phyloP scores from a whole-genome alignment of 2,797 vertebrate species.

The Netta rufina region DNA sequence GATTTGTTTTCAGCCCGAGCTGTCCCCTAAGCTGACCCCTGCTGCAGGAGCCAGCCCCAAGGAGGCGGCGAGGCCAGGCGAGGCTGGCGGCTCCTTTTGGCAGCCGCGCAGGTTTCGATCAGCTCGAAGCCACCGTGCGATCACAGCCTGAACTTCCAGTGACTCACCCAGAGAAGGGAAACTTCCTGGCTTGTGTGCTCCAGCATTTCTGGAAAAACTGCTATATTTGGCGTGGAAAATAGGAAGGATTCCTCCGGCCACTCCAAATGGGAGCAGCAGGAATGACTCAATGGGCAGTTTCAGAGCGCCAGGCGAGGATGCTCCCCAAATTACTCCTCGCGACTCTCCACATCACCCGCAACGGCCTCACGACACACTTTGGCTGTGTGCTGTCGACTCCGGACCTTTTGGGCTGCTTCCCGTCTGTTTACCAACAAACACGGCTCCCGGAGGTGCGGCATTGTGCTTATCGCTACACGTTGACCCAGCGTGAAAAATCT shows the following conservation, averaged over 20 bases:
- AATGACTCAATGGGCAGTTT: constrained; percentile 56
- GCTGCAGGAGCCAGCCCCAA: neutral
- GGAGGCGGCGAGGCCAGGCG: neutral
- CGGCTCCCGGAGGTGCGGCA: constrained; percentile 47
- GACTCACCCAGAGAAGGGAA: constrained; percentile 61
- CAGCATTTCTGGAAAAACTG: constrained; percentile 70
- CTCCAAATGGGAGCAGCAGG: constrained; percentile 44
- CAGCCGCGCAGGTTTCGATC: constrained; percentile 1
- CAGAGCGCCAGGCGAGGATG: neutral
- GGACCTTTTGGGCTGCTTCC: constrained; percentile 31
- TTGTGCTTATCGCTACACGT: constrained; percentile 43
- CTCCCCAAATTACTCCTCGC: constrained; percentile 32
- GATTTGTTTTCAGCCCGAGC: neutral
- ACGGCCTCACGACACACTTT: neutral
- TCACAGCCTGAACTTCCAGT: constrained; percentile 70
- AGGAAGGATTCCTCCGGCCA: constrained; percentile 55
- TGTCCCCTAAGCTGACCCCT: neutral
- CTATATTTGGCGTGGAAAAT: constrained; percentile 73
- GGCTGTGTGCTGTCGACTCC: neutral
- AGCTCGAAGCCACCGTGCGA: constrained; percentile 47
- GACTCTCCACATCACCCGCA: neutral
- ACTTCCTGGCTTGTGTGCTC: constrained; percentile 61
- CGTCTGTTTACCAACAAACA: constrained; percentile 64
- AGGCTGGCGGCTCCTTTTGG: constrained; percentile 36
- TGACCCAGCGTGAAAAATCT: constrained; percentile 67